Evolutionary conservation across 2,113 vertebrate genomes (phyloP).

Genomic region (Peromyscus californicus): DNA sequence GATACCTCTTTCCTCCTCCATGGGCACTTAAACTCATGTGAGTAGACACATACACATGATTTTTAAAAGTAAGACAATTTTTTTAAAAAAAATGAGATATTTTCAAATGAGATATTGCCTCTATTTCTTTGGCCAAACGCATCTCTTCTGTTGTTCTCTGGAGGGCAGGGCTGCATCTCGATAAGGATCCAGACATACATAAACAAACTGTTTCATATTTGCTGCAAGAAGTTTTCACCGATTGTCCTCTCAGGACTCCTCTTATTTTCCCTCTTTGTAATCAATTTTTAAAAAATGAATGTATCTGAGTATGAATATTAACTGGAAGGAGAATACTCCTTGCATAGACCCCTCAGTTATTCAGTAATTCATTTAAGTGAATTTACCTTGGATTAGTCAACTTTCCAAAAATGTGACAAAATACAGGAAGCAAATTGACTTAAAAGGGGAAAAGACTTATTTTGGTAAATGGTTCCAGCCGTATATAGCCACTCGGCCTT

Average conservation of each 20-base stretch:
- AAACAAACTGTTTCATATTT: conserved; percentile 34
- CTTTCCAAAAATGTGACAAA: background rate
- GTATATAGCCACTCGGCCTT: background rate
- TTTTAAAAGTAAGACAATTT: background rate
- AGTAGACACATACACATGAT: background rate
- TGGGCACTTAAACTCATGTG: background rate
- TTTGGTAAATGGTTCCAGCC: background rate
- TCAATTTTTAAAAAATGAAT: background rate
- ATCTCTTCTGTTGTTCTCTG: background rate
- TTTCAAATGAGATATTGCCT: background rate
- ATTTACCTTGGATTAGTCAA: background rate
- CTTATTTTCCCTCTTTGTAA: background rate
- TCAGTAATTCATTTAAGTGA: background rate
- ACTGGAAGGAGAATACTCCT: background rate
- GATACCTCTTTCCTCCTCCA: background rate
- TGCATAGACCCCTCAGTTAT: background rate
- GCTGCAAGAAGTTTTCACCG: background rate
- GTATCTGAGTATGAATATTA: background rate
- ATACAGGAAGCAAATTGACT: background rate
- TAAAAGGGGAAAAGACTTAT: background rate
- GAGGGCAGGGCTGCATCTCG: background rate
- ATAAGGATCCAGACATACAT: background rate
- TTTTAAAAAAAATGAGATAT: background rate
- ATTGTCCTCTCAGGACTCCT: background rate
- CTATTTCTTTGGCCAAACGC: background rate